These are phyloP conservation scores for Tetraodon nigroviridis DNA, from an alignment of 2,113 vertebrate genomes.

Conservation along the genomic window DNA sequence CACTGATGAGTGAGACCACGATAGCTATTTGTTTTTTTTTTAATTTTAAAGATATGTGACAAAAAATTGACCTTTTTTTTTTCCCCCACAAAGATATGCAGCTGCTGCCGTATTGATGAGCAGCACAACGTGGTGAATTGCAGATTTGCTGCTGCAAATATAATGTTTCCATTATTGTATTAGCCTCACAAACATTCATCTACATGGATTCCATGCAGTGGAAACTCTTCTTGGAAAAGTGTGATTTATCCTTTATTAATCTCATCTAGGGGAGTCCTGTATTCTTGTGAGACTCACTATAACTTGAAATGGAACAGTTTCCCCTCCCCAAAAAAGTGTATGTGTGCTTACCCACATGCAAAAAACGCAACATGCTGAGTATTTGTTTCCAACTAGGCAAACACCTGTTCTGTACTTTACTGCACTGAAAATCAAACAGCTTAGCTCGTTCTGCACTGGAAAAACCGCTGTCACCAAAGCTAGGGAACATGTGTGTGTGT, in stretches of 20 bases:
- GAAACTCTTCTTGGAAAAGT: too few relatives aligned
- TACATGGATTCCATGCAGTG: too few relatives aligned
- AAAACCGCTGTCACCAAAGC: slow-evolving; percentile 57
- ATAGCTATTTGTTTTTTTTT: slow-evolving; percentile 20
- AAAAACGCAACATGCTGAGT: slow-evolving; percentile 15
- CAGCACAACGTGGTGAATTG: too few relatives aligned
- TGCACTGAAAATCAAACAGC: slow-evolving; percentile 33
- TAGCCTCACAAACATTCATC: too few relatives aligned
- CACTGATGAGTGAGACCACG: slow-evolving; percentile 23
- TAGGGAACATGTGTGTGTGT: slow-evolving; percentile 26
- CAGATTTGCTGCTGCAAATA: too few relatives aligned
- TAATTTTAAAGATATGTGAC: not conserved
- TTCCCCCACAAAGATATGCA: not conserved
- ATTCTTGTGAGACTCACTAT: not conserved
- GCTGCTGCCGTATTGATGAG: not conserved
- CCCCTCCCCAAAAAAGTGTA: not conserved
- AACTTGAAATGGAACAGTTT: not conserved
- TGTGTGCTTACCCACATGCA: slow-evolving; percentile 16
- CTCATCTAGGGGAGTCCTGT: not conserved
- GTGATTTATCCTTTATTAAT: too few relatives aligned
- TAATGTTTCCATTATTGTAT: too few relatives aligned
- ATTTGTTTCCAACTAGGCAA: slow-evolving; percentile 44
- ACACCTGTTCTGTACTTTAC: slow-evolving; percentile 61
- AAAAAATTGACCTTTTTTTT: too few relatives aligned
- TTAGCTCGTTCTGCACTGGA: slow-evolving; percentile 50